A percentile compares a stretch with the other conserved stretches of the same genome.
Conservation (phyloP, 2,888 invertebrate species). For the Folsomia manolachei region DNA sequence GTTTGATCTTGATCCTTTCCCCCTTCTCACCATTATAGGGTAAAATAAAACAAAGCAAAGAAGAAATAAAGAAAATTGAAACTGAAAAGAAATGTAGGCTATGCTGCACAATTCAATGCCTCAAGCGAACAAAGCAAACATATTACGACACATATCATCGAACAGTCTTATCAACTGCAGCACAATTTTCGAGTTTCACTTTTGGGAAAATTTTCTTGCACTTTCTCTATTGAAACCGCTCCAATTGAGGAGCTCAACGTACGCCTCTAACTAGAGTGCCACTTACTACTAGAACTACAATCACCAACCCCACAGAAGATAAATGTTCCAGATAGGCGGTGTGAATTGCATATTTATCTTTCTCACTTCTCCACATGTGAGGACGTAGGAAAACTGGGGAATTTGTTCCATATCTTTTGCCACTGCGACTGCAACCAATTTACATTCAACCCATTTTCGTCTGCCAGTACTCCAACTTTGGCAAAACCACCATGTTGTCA, state of each 20-base stretch:
- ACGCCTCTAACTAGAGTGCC: too few relatives aligned
- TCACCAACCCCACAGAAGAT: too few relatives aligned
- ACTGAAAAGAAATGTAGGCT: not conserved
- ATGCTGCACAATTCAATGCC: not conserved
- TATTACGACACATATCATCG: not conserved
- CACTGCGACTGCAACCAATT: not conserved
- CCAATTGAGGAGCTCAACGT: too few relatives aligned
- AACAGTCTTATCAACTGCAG: not conserved
- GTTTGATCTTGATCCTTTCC: too few relatives aligned
- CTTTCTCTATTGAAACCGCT: slow-evolving; percentile 17
- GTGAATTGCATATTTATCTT: slow-evolving; percentile 12
- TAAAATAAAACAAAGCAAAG: not conserved
- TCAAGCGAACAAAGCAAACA: not conserved
- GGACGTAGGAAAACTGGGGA: too few relatives aligned
- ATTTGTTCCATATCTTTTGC: too few relatives aligned
- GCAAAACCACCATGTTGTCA: not conserved
- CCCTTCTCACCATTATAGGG: not conserved
- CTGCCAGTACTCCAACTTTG: not conserved
- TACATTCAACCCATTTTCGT: not conserved
- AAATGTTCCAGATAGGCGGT: slow-evolving; percentile 11
- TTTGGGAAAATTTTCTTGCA: slow-evolving; percentile 6
- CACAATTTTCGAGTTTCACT: not conserved
- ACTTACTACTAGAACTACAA: too few relatives aligned
- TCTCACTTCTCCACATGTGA: not conserved
- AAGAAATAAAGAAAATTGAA: not conserved